Base-by-base conservation (phyloP, 2,797 vertebrate genomes). In the Crypturellus tataupa region DNA sequence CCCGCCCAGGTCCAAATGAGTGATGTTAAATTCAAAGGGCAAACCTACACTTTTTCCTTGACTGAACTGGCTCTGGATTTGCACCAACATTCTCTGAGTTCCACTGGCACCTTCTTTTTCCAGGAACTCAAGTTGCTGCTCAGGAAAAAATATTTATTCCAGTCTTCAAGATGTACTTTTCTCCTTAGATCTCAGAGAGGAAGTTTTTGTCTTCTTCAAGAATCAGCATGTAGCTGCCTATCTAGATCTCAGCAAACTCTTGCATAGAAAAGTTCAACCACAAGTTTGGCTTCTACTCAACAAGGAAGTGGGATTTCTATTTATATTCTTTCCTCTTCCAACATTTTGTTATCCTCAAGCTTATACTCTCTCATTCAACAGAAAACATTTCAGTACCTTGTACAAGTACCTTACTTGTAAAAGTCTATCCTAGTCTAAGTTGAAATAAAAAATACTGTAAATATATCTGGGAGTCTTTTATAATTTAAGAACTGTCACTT, bases 301-400 rank as follows among this genome's bases (percentile, higher is more conserved):
- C 67, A 79, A 95, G 95, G 95, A 96, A 96, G 93, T 91, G 67
- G 80, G 31, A 37, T 84, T 96, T 94, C 96, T 96, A 96, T 95
- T 96, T 95, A 96, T 94, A 96, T 33, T 67, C 85, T 95, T 96
- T 94, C 89, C 94, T 93, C 85, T 93, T 93, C 95, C 94, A 96
- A 85, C 90, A 84, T 90, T 95, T 94, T 94, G 83, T 88, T 89
- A 94, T 94, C 55, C 73, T 94, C 77, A 84, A 83, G 72, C 69
- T 89, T 78, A 55, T n/a, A 85, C 72, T 25, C 62, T 82, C 76
- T 87, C 87, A 33, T 92, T 91, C 85, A 85, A 94, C 65, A 90
- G 69, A 75, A 27, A 89, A 68, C 80, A 67, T 71, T 89, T 56
- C 31, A 56, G 55, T 56, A 56, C 55, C 55, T 42, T 42, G 14